These are phyloP conservation scores for Lanistes nyassanus DNA, from an alignment of 1,140 invertebrate genomes.

Conservation along the genomic window DNA sequence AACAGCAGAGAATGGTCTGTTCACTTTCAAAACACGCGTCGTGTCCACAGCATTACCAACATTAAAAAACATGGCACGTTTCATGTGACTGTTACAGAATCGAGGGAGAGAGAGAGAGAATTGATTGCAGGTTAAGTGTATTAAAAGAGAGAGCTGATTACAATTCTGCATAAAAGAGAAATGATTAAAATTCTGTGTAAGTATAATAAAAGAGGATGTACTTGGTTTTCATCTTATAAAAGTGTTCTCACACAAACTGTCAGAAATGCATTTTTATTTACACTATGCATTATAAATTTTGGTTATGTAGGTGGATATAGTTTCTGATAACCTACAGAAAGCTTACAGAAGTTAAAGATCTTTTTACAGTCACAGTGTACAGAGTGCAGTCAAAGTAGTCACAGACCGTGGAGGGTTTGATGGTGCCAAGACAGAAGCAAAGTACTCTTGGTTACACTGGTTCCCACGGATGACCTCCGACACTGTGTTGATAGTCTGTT, in stretches of 20 bases:
- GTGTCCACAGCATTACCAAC: too few species aligned
- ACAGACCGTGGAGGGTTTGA: conserved; percentile 86
- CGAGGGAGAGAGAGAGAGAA: too few species aligned
- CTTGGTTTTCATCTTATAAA: background rate
- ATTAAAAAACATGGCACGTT: too few species aligned
- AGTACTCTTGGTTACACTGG: conserved; percentile 89
- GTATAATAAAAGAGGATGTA: too few species aligned
- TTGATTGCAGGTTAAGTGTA: too few species aligned
- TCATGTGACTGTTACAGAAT: too few species aligned
- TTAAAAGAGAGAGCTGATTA: background rate
- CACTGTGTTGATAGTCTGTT: conserved; percentile 88
- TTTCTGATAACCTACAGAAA: background rate
- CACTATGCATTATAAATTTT: too few species aligned
- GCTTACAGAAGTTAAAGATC: background rate
- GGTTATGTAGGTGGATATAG: too few species aligned
- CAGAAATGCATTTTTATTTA: background rate
- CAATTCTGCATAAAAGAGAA: background rate
- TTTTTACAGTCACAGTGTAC: background rate
- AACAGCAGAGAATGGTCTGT: too few species aligned
- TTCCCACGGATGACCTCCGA: conserved; percentile 95
- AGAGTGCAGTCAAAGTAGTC: background rate
- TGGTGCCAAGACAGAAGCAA: conserved; percentile 91
- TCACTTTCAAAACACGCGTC: too few species aligned
- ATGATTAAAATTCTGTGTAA: background rate
- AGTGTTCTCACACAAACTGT: background rate